Base-by-base conservation (phyloP, 2,888 invertebrate species). In the Apomyelois bistriatella region DNA sequence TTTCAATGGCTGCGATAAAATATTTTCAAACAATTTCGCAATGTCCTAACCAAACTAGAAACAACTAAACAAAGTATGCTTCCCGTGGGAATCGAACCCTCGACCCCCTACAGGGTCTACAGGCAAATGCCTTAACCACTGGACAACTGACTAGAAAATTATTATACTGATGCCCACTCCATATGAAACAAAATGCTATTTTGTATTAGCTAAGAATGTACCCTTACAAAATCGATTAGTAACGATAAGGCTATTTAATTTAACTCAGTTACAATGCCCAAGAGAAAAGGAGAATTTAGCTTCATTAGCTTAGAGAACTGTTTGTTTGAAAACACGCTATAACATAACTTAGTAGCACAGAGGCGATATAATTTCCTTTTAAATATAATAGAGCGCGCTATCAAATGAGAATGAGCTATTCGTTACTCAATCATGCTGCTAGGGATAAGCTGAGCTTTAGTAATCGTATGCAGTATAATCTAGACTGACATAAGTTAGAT, bases 251-350 rank as follows among this genome's bases (percentile, higher is more conserved):
- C 12, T 30, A 43, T 30, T 12, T 4, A 12, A 22, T 43, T 43
- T 43, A 43, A 13, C 30, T 30, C 30, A 43, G 28, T 43, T 43
- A 43, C 28, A 43, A 30, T 30, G 8, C 12, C 43, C 12, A 2
- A 43, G 13, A 30, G 43, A 13, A 43, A 65, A 66, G 58, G 65
- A 68, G 66, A 72, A 72, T 68, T 72, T 68, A 59, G 64, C 71
- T 75, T 82, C 81, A 82, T 82, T 82, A 81, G 76, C 77, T 77
- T 76, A 74, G 76, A 62, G 68, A 64, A 57, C 68, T 74, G 64
- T 79, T 71, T 62, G 74, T 78, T 77, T 66, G 59, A 63, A 54
- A 63, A 61, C 59, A 62, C 56, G 12, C n/a, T 22, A 16, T 17
- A 40, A 28, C 30, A 38, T 49, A 40, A 49, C 30, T 40, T 28